Conservation (phyloP, 2,113 vertebrate species). For the Phalacrocorax pelagicus region DNA sequence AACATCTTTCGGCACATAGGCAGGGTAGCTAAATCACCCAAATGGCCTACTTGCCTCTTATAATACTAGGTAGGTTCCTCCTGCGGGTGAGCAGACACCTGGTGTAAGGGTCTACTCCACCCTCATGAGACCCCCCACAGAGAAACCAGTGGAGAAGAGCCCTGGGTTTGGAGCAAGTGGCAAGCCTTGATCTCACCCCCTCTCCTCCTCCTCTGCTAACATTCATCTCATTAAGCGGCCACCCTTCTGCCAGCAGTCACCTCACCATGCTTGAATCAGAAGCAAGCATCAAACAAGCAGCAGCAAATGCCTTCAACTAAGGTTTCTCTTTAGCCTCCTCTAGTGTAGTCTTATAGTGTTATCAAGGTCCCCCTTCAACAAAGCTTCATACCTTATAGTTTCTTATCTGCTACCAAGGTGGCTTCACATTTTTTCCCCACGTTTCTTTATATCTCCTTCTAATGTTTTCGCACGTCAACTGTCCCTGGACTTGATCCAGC, state of each 20-base stretch:
- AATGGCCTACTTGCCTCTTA: background rate
- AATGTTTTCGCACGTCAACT: background rate
- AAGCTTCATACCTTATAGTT: background rate
- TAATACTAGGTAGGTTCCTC: background rate
- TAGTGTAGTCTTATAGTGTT: background rate
- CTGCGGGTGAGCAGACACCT: background rate
- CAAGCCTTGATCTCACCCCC: background rate
- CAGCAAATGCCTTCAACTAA: background rate
- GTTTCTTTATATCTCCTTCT: background rate
- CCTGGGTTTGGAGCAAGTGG: background rate
- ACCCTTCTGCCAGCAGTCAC: background rate
- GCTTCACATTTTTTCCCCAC: background rate
- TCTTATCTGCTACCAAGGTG: background rate
- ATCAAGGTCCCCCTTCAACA: background rate
- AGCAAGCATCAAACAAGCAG: background rate
- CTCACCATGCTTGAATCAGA: background rate
- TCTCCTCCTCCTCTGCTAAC: background rate
- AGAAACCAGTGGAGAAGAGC: background rate
- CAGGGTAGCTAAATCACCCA: background rate
- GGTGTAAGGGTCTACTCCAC: too few species aligned
- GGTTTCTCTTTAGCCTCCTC: background rate
- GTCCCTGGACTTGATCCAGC: background rate
- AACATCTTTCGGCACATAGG: accelerated
- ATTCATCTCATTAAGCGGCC: background rate
- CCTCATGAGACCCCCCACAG: background rate